A percentile compares a stretch with the other conserved stretches of the same genome.
Conservation (phyloP, 1,140 invertebrate species). For the Zaprionus tsacasi region DNA sequence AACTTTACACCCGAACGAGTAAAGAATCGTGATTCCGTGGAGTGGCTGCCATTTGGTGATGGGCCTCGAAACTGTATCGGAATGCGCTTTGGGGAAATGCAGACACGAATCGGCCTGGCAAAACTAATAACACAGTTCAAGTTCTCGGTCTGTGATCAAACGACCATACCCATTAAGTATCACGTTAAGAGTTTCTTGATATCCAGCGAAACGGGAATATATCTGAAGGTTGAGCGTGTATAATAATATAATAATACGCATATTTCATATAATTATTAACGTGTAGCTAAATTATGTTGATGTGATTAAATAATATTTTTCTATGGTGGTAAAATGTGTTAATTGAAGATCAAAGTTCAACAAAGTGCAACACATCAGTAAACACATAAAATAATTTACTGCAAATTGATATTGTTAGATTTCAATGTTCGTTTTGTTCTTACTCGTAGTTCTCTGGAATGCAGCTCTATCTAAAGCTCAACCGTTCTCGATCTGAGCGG, state of each 20-base stretch:
- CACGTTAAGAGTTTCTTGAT: conserved; percentile 52
- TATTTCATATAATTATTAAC: neutral
- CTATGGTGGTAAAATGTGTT: neutral
- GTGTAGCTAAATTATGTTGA: neutral
- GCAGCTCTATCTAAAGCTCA: neutral
- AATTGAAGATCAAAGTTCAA: neutral
- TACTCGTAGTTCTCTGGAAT: neutral
- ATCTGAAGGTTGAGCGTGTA: conserved; percentile 57
- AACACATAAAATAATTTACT: too few species aligned
- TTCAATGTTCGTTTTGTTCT: neutral
- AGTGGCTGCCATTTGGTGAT: conserved; percentile 87
- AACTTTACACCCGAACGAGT: conserved; percentile 87
- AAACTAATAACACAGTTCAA: conserved; percentile 78
- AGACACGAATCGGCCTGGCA: conserved; percentile 86
- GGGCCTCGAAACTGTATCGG: conserved; percentile 85
- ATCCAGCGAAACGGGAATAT: conserved; percentile 58
- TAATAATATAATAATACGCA: neutral
- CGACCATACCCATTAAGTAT: conserved; percentile 59
- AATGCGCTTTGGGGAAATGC: conserved; percentile 87
- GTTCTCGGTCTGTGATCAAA: conserved; percentile 74
- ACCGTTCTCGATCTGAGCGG: neutral
- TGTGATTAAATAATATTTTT: neutral
- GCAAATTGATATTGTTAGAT: too few species aligned
- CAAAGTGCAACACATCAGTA: neutral
- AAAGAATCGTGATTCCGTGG: conserved; percentile 81